phyloP scores from a whole-genome alignment of 2,113 vertebrate genomes.

The Indri indri region DNA sequence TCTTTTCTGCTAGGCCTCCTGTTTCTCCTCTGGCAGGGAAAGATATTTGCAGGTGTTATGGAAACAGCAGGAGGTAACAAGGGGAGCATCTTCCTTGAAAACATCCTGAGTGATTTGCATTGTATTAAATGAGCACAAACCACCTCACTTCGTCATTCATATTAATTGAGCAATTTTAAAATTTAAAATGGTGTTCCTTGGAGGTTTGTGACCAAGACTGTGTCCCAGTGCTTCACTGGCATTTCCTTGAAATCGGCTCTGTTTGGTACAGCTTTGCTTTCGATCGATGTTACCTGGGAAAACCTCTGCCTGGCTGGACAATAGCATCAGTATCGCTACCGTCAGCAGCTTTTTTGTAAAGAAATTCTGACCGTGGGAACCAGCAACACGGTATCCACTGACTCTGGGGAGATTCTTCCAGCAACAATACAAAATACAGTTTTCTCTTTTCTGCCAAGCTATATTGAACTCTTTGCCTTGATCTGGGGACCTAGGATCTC shows the following conservation, averaged over 20 bases:
- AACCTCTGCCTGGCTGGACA: not conserved
- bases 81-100: conserved; percentile 72
- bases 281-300: not conserved
- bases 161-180: not conserved
- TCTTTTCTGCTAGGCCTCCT: conserved; percentile 62
- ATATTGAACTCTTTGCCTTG: conserved; percentile 59
- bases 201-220: not conserved
- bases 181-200: not conserved
- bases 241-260: not conserved
- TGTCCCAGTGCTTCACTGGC: not conserved
- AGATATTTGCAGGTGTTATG: conserved; percentile 74
- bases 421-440: not conserved
- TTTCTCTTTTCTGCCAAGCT: conserved; percentile 17
- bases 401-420: conserved; percentile 1
- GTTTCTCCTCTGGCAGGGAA: conserved; percentile 75
- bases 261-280: not conserved
- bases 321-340: rapidly evolving
- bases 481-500: conserved; percentile 51
- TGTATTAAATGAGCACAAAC: not conserved
- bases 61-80: conserved; percentile 72
- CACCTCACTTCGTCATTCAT: not conserved
- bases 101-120: not conserved
- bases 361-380: not conserved
- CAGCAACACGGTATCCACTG: not conserved
- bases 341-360: not conserved